phyloP scores from a whole-genome alignment of 2,888 invertebrate species.

The Orchesella flavescens region DNA sequence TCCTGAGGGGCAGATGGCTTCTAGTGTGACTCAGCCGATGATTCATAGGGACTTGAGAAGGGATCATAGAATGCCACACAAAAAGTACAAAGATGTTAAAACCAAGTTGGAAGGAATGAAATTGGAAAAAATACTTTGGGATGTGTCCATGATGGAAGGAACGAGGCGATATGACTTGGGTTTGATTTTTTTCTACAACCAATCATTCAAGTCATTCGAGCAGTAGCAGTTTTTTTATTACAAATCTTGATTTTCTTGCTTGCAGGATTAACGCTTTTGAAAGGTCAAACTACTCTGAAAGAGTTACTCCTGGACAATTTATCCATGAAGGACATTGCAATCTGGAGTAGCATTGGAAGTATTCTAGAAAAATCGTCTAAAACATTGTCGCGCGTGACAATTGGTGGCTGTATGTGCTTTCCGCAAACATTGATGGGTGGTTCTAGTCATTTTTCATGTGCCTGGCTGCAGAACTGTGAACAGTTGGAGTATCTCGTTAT shows the following conservation, averaged over 20 bases:
- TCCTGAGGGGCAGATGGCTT: conserved; percentile 22
- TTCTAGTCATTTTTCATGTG: conserved; percentile 26
- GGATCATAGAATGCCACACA: conserved; percentile 16
- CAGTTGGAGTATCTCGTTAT: conserved; percentile 35
- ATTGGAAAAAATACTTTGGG: conserved; percentile 17
- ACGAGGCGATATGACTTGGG: conserved; percentile 13
- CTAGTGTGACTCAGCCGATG: not conserved
- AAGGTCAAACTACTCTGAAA: conserved; percentile 20
- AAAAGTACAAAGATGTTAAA: conserved; percentile 7
- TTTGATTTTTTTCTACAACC: not conserved
- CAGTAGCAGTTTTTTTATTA: too few species aligned
- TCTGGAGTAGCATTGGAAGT: conserved; percentile 30
- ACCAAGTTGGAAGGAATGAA: not conserved
- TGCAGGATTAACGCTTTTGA: not conserved
- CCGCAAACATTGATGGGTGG: conserved; percentile 6
- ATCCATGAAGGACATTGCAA: conserved; percentile 21
- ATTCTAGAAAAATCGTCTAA: not conserved
- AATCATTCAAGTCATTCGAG: not conserved
- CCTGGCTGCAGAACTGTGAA: conserved; percentile 36
- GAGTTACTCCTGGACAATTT: conserved; percentile 40
- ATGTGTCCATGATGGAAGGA: conserved; percentile 20
- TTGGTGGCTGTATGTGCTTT: conserved; percentile 55
- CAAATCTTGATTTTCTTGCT: not conserved
- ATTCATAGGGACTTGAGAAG: not conserved
- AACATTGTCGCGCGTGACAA: conserved; percentile 12